These are phyloP conservation scores for Streptopelia turtur DNA, from an alignment of 2,797 vertebrate species.

Conservation along the genomic window DNA sequence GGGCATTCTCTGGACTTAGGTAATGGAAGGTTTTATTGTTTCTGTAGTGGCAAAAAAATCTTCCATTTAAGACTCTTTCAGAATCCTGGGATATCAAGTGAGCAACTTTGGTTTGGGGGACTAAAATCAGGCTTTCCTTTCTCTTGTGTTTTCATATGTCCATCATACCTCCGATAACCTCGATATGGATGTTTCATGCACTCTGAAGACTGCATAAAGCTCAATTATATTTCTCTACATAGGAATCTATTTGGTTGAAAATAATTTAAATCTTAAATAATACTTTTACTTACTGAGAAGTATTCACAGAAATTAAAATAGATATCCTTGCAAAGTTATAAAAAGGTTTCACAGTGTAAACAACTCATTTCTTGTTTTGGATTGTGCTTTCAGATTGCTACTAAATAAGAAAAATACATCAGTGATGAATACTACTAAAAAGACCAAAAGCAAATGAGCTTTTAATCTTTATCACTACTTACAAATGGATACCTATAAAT, in stretches of 20 bases:
- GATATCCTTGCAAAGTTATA: not conserved
- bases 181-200: not conserved
- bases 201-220: not conserved
- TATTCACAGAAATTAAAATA: not conserved
- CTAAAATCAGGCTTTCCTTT: not conserved
- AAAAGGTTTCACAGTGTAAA: not conserved
- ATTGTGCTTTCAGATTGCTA: not conserved
- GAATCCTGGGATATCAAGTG: not conserved
- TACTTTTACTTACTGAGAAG: not conserved
- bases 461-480: slow-evolving; percentile 7
- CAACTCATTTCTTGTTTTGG: not conserved
- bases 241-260: not conserved
- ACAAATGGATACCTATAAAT: not conserved
- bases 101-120: not conserved
- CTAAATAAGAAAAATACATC: not conserved
- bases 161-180: not conserved
- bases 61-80: not conserved
- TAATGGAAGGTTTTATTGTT: not conserved
- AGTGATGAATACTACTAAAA: not conserved
- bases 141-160: not conserved
- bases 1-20: not conserved
- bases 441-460: not conserved
- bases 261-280: not conserved
- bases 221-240: not conserved
- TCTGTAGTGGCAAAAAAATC: not conserved